A percentile compares a stretch with the other conserved stretches of the same genome.
These are phyloP conservation scores for Aselliscus stoliczkanus DNA, from an alignment of 2,797 vertebrate species.

Conservation along the genomic window DNA sequence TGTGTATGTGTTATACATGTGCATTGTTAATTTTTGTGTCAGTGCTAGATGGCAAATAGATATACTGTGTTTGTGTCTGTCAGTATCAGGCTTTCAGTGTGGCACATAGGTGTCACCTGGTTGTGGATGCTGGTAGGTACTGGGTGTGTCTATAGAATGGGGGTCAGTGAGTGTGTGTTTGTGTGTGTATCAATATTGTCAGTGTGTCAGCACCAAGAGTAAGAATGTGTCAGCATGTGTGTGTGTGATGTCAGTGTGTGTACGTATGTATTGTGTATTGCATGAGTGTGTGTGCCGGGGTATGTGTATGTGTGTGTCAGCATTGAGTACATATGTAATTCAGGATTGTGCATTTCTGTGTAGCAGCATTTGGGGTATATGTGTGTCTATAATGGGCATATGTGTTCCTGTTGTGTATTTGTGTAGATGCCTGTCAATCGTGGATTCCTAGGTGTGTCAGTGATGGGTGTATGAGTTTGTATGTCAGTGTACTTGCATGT, in stretches of 20 bases:
- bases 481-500: background rate
- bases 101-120: background rate
- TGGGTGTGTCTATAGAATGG: background rate
- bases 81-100: rapidly evolving
- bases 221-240: background rate
- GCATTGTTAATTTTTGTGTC: background rate
- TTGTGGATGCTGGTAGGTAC: rapidly evolving
- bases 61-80: rapidly evolving
- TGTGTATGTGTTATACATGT: background rate
- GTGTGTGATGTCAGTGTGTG: rapidly evolving
- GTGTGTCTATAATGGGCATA: no score
- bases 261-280: background rate
- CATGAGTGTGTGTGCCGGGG: background rate
- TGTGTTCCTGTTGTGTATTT: background rate
- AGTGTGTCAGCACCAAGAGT: background rate
- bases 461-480: background rate
- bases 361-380: background rate
- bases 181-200: no score
- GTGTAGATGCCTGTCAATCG: no score
- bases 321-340: background rate
- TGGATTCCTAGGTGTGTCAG: background rate
- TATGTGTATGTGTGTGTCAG: background rate
- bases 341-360: background rate
- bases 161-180: background rate
- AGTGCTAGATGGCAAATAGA: background rate